These are phyloP conservation scores for Hiodon alosoides DNA, from an alignment of 2,113 vertebrate species.

Conservation along the genomic window DNA sequence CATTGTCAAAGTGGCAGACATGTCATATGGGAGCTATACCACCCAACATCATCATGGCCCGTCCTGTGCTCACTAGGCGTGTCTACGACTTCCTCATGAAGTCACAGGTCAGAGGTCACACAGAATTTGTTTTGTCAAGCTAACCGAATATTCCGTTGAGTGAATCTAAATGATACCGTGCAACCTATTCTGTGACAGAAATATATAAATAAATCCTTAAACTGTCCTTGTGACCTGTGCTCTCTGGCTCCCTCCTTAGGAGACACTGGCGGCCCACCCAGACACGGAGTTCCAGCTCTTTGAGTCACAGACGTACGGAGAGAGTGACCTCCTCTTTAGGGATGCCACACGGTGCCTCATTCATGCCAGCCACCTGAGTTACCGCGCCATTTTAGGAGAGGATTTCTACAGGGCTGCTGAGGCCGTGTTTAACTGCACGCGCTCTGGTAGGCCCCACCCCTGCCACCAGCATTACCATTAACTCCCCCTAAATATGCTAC, in stretches of 20 bases:
- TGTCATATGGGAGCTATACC: conserved; percentile 77
- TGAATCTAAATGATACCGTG: neutral
- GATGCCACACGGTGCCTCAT: conserved; percentile 69
- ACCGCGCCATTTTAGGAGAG: conserved; percentile 69
- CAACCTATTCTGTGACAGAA: neutral
- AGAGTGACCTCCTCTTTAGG: conserved; percentile 82
- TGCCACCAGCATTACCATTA: neutral
- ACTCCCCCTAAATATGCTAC: too few species aligned
- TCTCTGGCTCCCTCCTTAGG: conserved; percentile 48
- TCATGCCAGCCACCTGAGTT: conserved; percentile 66
- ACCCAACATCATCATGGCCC: conserved; percentile 74
- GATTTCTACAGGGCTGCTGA: conserved; percentile 66
- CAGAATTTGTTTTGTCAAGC: too few species aligned
- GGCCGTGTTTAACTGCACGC: conserved; percentile 74
- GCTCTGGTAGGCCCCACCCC: conserved; percentile 59
- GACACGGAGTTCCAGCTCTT: conserved; percentile 70
- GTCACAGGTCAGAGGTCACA: conserved; percentile 66
- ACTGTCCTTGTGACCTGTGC: conserved; percentile 5
- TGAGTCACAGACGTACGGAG: conserved; percentile 69
- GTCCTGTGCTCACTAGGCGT: conserved; percentile 70
- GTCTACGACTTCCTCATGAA: conserved; percentile 77
- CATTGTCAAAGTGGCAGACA: conserved; percentile 70
- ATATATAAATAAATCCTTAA: neutral
- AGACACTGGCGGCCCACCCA: conserved; percentile 56
- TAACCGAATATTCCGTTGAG: neutral